Base-by-base conservation (phyloP, 2,797 vertebrate species). In the Hypotaenidia philippensis region DNA sequence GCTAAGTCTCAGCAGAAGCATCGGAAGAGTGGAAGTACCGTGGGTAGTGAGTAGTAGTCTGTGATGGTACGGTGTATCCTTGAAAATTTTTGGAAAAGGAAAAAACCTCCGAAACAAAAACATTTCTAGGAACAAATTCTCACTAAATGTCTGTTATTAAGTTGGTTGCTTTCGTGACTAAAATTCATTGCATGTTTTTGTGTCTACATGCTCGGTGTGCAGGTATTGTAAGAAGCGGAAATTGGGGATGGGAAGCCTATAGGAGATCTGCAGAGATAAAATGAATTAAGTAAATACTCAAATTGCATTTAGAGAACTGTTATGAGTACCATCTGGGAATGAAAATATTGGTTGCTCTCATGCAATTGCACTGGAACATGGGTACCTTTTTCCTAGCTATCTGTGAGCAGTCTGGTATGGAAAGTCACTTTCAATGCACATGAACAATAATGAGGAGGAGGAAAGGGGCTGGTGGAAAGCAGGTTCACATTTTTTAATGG, bases 401-500 rank as follows among this genome's bases (percentile, higher is more conserved):
- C 84, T 16, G 5, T 59, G 66, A 94, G 86, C 15, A 6, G 53
- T 72, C 87, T 65, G 50, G 50, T 68, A 47, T 27, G 63, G 76
- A 89, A 97, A 96, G 88, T 89, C 3, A 0, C 61, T 94, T 93
- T 85, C 0, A 6, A 84, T 77, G 66, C 80, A 77, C 74, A 65
- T 5, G 84, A 95, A 80, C 74, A 93, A 52, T 89, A 93, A 93
- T 19, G 49, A 95, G 64, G 63, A 91, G 66, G 49, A 82, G 75
- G 64, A 96, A 96, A 87, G 64, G 84, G 65, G 41, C 72, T 94
- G 69, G 93, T 83, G 56, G 94, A 94, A 95, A 94, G 90, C 87
- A 93, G 86, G 91, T 91, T 97, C 96, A 94, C 93, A 92, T 83
- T 96, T 95, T 96, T 96, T 93, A 96, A 95, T 96, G 95, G 93